Evolutionary conservation across 1,140 invertebrate genomes (phyloP).

Genomic region (Euwallacea fornicatus): DNA sequence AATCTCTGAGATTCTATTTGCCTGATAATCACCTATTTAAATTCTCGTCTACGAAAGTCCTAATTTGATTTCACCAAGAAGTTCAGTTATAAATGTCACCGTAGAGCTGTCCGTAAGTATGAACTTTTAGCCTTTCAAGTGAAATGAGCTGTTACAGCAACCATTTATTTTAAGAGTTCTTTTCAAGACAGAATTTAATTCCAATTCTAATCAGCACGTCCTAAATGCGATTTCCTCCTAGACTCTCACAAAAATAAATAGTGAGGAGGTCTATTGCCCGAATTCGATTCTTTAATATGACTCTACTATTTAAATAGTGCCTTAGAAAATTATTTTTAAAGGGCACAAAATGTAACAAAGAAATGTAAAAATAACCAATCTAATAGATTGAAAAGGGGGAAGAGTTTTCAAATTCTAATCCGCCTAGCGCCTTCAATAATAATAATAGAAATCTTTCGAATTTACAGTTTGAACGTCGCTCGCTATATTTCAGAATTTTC

Average conservation of each 20-base stretch:
- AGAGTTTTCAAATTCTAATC: constrained; percentile 4
- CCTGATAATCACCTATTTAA: background rate
- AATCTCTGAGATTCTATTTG: no score
- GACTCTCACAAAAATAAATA: constrained; percentile 4
- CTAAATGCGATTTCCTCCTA: constrained; percentile 3
- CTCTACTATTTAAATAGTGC: constrained; percentile 1
- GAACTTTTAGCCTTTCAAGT: background rate
- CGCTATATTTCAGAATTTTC: background rate
- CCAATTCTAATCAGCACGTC: background rate
- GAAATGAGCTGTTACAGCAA: constrained; percentile 12
- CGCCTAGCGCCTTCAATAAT: background rate
- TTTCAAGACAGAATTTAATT: constrained; percentile 1
- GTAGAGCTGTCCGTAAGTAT: background rate
- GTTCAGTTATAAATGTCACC: constrained; percentile 9
- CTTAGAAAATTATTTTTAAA: background rate
- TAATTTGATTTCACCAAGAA: background rate
- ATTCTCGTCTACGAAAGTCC: background rate
- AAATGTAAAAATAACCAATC: background rate
- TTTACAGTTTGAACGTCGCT: constrained; percentile 3
- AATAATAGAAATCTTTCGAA: background rate
- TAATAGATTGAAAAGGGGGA: background rate
- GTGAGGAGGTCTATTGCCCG: background rate
- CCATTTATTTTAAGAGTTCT: constrained; percentile 4
- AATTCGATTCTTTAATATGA: background rate
- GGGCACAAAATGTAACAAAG: background rate